phyloP scores from a whole-genome alignment of 2,113 vertebrate genomes.

The Megalops atlanticus region DNA sequence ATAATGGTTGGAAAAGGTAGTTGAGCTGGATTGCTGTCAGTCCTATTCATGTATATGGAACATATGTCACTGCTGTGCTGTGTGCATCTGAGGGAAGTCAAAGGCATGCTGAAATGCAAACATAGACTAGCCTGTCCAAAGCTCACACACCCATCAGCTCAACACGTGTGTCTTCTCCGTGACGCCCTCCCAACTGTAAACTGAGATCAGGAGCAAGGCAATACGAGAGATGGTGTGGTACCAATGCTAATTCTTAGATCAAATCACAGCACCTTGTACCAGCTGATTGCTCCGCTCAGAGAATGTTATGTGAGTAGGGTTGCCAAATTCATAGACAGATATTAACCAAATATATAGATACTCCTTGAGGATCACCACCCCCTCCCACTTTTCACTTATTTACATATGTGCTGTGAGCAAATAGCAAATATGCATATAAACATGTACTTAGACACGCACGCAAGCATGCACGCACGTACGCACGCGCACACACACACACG shows the following conservation, averaged over 20 bases:
- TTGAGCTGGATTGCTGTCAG: neutral
- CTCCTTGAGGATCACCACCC: neutral
- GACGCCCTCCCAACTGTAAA: neutral
- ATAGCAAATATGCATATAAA: too few relatives aligned
- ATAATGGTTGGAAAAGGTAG: neutral
- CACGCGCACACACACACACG: constrained; percentile 1
- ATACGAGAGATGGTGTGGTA: neutral
- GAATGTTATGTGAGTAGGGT: neutral
- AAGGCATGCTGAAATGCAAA: neutral
- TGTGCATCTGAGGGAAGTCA: neutral
- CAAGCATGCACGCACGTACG: neutral
- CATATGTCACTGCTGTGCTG: too few relatives aligned
- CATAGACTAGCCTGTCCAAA: neutral
- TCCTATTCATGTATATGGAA: neutral
- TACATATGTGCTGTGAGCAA: too few relatives aligned
- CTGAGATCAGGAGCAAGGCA: neutral
- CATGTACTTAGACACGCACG: too few relatives aligned
- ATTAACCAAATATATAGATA: neutral
- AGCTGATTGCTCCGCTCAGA: neutral
- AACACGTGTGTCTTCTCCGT: too few relatives aligned
- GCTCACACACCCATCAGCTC: neutral
- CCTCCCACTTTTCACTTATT: neutral
- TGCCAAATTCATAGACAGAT: neutral
- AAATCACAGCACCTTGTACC: neutral
- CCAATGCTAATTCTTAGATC: too few relatives aligned